Evolutionary conservation across 2,888 invertebrate genomes (phyloP), one percentile per base, ranked within the genome.

Genomic region (Leptopilina syphax): DNA sequence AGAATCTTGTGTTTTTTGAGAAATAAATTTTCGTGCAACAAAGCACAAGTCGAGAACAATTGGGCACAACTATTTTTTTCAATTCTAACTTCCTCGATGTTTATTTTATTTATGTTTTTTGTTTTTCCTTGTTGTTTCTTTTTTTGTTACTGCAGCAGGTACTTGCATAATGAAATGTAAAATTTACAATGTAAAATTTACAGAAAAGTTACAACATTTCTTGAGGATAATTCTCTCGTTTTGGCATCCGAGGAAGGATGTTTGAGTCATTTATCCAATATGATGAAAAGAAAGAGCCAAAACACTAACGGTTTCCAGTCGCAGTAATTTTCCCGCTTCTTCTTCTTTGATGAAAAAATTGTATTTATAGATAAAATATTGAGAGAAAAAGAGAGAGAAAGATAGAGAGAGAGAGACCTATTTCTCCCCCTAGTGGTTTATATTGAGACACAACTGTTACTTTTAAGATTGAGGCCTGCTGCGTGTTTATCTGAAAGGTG

Each of bases 401-500:
- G 3, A 27, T 1, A 34, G 34, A 34, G 3, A 34, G 34, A 34
- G 34, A 34, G 34, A 34, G 34, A 34, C 34, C 50, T 54, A 54
- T 27, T 70, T 27, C 54, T 50, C 34, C 34, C 34, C 34, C 34
- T 34, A 34, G 34, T 34, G 34, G 34, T 34, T 34, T 9, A 7
- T 34, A 54, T 60, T n/a, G 60, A 60, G 8, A 27, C 54, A 27
- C 73, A 41, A 73, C 57, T 73, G 34, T 65, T 47, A 44, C 65
- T 65, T 63, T 10, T 7, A 24, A 54, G 65, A 70, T 24, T 63
- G 70, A 70, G 47, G 34, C 70, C 70, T 73, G 78, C 78, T 78
- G 67, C 34, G 34, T 73, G 78, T 44, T 78, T 70, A 78, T 78
- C 78, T 70, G 9, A 47, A 41, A 18, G 27, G 34, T 44, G 70